These are phyloP conservation scores for Sylvia atricapilla DNA, from an alignment of 2,113 vertebrate species.

Conservation along the genomic window DNA sequence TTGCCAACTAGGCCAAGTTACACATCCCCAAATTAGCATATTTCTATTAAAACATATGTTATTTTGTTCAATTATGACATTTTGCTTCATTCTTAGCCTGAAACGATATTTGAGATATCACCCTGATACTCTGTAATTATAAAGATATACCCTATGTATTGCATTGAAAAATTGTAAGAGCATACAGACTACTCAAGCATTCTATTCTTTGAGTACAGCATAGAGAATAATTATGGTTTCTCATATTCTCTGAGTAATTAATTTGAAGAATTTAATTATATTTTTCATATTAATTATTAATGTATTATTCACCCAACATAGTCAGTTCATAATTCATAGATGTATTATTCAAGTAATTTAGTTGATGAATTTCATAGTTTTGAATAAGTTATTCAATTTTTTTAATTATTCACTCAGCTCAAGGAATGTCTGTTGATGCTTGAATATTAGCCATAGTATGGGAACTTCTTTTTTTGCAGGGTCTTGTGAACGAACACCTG, in stretches of 20 bases:
- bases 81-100: neutral
- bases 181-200: neutral
- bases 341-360: constrained; percentile 70
- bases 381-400: constrained; percentile 63
- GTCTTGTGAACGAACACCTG: neutral
- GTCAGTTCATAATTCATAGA: constrained; percentile 64
- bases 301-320: constrained; percentile 61
- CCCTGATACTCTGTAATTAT: neutral
- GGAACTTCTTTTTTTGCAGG: neutral
- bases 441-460: neutral
- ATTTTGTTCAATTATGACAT: constrained; percentile 23
- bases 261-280: constrained; percentile 70
- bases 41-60: constrained; percentile 16
- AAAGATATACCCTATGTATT: constrained; percentile 8
- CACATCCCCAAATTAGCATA: neutral
- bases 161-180: neutral
- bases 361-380: constrained; percentile 67
- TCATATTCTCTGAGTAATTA: constrained; percentile 67
- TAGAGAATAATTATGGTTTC: constrained; percentile 60
- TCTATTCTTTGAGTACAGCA: constrained; percentile 55
- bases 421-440: neutral
- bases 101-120: neutral
- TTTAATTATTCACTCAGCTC: constrained; percentile 50
- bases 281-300: constrained; percentile 72
- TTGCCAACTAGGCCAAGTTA: neutral